Conservation (phyloP, 2,113 vertebrate species). For the Burhinus bistriatus region DNA sequence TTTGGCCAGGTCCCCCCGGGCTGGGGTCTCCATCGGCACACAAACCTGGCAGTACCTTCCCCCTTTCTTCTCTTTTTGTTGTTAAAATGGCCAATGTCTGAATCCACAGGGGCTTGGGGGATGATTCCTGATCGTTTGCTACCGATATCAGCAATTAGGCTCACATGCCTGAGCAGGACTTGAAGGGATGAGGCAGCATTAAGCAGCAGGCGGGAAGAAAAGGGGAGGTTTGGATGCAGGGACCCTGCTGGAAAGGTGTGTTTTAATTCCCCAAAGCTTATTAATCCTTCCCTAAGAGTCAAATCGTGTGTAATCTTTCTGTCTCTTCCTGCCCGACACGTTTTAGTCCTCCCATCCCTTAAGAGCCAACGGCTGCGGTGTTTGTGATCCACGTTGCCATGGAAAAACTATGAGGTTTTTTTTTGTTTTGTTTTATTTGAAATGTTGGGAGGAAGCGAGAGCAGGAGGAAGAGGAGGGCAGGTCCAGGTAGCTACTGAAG, state of each 20-base stretch:
- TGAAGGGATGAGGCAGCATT: background rate
- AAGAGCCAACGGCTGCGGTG: background rate
- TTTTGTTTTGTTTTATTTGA: background rate
- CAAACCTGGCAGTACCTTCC: background rate
- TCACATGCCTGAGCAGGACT: accelerated
- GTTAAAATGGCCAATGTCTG: background rate
- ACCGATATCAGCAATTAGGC: background rate
- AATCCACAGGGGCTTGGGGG: background rate
- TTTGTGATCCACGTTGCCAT: slow-evolving; percentile 22
- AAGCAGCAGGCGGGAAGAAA: background rate
- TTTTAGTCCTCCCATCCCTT: background rate
- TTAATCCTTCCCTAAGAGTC: background rate
- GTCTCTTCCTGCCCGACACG: background rate
- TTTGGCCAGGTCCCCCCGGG: accelerated
- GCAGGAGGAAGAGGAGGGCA: background rate
- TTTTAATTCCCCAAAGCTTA: background rate
- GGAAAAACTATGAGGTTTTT: background rate
- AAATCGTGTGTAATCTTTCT: background rate
- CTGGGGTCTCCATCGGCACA: background rate
- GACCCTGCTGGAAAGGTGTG: background rate
- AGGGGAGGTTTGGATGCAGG: background rate
- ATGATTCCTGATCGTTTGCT: background rate
- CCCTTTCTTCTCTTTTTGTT: background rate
- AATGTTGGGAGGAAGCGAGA: background rate
- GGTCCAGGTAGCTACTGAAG: background rate